Conservation (phyloP, 2,888 invertebrate genomes). For the Rhopalosiphum nymphaeae region DNA sequence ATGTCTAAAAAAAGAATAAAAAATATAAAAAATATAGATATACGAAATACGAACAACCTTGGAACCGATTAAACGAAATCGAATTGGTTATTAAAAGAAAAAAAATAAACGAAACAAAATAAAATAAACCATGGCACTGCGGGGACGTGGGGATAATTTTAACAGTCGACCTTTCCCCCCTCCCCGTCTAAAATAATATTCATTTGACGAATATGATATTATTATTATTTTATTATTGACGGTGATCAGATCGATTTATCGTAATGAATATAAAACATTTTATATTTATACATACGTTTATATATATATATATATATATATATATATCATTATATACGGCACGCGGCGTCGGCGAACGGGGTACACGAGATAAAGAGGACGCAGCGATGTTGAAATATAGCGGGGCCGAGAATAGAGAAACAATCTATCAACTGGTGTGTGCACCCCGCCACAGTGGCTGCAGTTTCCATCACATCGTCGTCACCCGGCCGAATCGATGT, state of each 20-base stretch:
- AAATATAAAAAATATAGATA: not conserved
- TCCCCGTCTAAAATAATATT: not conserved
- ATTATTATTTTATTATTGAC: not conserved
- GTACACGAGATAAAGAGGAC: not conserved
- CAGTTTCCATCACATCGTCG: not conserved
- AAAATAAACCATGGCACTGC: not conserved
- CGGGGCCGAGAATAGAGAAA: constrained; percentile 12
- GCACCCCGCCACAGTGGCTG: not conserved
- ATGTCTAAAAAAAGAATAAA: not conserved
- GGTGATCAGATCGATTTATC: constrained; percentile 24
- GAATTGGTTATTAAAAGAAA: not conserved
- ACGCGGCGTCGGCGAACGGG: not conserved
- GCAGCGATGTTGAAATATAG: constrained; percentile 41
- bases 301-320: no score
- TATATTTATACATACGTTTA: no score
- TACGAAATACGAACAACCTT: not conserved
- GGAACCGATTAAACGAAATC: not conserved
- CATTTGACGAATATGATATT: constrained; percentile 32
- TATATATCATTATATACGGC: no score
- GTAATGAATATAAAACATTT: constrained; percentile 48
- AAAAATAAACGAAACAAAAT: no score
- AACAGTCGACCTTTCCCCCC: not conserved
- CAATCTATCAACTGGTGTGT: constrained; percentile 63
- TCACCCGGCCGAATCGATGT: constrained; percentile 51
- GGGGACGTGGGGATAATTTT: not conserved